phyloP scores from a whole-genome alignment of 2,113 vertebrate species.

The Pterocles gutturalis region DNA sequence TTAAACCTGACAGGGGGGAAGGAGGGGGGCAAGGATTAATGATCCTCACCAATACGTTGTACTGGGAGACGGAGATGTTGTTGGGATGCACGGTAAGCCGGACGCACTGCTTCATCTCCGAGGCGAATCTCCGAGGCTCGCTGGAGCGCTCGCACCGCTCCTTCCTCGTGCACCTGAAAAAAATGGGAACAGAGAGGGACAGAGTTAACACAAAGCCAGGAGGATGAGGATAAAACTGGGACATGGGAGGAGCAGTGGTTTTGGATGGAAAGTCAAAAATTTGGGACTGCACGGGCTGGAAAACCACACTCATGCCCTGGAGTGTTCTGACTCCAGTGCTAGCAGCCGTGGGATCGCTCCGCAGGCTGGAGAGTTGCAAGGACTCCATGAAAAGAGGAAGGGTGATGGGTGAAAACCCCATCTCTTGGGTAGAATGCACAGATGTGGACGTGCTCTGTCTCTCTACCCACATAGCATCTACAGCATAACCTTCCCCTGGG shows the following conservation, averaged over 20 bases:
- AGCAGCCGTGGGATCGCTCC: fast-evolving
- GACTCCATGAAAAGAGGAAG: not conserved
- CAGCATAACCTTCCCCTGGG: not conserved
- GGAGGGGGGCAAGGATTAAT: not conserved
- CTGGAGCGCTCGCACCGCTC: slow-evolving; percentile 92
- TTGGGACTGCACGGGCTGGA: fast-evolving
- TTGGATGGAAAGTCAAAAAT: not conserved
- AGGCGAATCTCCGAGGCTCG: slow-evolving; percentile 93
- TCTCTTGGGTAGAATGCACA: not conserved
- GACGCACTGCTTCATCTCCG: slow-evolving; percentile 95
- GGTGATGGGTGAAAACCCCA: not conserved
- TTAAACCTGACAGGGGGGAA: not conserved
- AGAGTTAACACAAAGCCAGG: not conserved
- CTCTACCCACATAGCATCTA: too few species aligned
- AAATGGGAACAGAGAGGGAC: not conserved
- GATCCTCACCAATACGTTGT: slow-evolving; percentile 92
- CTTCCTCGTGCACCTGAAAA: slow-evolving; percentile 92
- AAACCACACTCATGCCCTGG: fast-evolving
- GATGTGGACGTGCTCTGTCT: not conserved
- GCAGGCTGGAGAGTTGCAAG: not conserved
- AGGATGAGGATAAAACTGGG: not conserved
- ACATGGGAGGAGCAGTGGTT: fast-evolving
- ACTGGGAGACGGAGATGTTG: slow-evolving; percentile 99
- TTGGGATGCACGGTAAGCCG: slow-evolving; percentile 94
- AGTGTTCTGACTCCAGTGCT: not conserved